phyloP scores from a whole-genome alignment of 2,888 invertebrate genomes.

The Apodemia zela region DNA sequence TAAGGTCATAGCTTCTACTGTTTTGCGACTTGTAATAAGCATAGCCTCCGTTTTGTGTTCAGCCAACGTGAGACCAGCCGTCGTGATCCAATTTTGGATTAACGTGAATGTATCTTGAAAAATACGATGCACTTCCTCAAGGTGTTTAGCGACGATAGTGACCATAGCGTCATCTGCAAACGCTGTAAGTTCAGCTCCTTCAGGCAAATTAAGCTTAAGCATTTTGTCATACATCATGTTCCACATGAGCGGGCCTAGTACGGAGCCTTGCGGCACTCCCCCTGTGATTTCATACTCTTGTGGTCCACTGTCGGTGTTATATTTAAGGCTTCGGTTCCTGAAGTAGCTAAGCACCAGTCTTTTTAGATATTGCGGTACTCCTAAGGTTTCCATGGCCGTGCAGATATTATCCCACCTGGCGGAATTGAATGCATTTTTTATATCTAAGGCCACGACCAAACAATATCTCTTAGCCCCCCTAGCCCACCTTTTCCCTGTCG shows the following conservation, averaged over 20 bases:
- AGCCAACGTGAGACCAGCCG: constrained; percentile 4
- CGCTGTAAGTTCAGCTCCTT: background rate
- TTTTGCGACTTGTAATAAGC: constrained; percentile 1
- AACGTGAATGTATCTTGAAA: background rate
- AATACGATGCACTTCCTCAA: constrained; percentile 12
- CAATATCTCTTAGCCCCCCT: constrained; percentile 20
- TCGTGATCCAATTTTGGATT: too few relatives aligned
- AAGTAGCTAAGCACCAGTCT: background rate
- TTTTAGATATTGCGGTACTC: background rate
- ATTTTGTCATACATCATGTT: background rate
- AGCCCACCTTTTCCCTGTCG: constrained; percentile 12
- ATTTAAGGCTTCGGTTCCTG: background rate
- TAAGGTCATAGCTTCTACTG: background rate
- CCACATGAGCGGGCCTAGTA: background rate
- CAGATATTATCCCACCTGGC: constrained; percentile 5
- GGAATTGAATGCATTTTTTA: constrained; percentile 23
- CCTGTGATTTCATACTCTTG: background rate
- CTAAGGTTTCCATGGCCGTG: background rate
- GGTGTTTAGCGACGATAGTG: background rate
- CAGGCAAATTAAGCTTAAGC: background rate
- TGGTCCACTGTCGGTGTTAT: background rate
- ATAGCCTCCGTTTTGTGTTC: constrained; percentile 16
- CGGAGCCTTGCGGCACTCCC: constrained; percentile 1
- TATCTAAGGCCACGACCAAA: constrained; percentile 18
- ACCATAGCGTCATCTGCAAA: background rate